Evolutionary conservation across 2,113 vertebrate genomes (phyloP), one percentile per base, ranked within the genome.

Genomic region (Speoplatyrhinus poulsoni): DNA sequence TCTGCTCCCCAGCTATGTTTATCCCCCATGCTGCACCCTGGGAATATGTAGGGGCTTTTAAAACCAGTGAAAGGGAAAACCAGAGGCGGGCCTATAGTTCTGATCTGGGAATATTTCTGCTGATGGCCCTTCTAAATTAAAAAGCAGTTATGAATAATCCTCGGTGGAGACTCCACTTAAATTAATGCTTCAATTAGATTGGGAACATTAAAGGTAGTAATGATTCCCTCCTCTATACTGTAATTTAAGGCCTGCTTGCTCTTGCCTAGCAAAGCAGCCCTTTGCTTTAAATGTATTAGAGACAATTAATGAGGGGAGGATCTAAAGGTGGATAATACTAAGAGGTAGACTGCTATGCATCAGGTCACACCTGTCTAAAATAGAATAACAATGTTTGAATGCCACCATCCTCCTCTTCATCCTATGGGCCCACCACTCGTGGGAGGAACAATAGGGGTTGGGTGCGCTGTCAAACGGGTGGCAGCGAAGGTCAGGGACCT

Each of bases 161-260:
- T 85, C 85, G 61, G 89, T 79, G 73, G 89, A 85, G 82, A 87
- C 85, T 90, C 85, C 66, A 76, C 88, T 91, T 89, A 91, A 93
- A 92, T 92, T 88, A 93, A 92, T 92, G 86, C 85, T 85, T 92
- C 90, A 90, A 91, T 92, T 93, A 93, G 89, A 92, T 89, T 90
- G 83, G 90, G 90, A 92, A 91, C 91, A 93, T 92, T 92, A 92
- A 92, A 91, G 89, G 88, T 90, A 90, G 89, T 90, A 92, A 93
- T 90, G 91, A 93, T 90, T 86, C 83, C 87, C 82, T 91, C 82
- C 85, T 88, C 88, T 85, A 86, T 87, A 91, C 90, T 87, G 89
- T 91, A 90, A 92, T 93, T 91, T 89, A 91, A 88, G 77, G 85
- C 87, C 79, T 88, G 83, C 85, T 87, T 88, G 86, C 83, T 84